Base-by-base conservation (phyloP, 2,113 vertebrate species). In the Tricholaema leucomelas region DNA sequence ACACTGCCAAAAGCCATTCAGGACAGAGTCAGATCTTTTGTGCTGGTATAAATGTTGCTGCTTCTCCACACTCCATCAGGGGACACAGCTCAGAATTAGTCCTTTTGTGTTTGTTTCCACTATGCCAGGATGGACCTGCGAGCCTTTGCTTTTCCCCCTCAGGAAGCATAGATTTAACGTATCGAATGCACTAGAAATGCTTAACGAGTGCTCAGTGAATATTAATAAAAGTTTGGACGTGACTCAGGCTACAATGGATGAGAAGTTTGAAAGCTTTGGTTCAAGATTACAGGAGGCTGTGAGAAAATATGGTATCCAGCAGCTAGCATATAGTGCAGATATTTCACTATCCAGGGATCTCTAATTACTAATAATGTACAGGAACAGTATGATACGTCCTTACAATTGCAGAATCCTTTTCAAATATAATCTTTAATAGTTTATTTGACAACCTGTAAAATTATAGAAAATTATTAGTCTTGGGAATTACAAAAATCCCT, bases 401-500 rank as follows among this genome's bases (percentile, higher is more conserved):
- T 97, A 97, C 97, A 97, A 97, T 97, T 97, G 97, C 97, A 97
- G 97, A 97, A 88, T 96, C 96, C 97, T 97, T 98, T 98, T 98
- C 97, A 98, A 98, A 98, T 97, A 98, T 98, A 98, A 98, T 98
- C 98, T 98, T 97, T 98, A 97, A 97, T 98, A 97, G 97, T 98
- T 98, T 98, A 98, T 98, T 98, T 98, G 97, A 98, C 98, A 98
- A 98, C 97, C 97, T 97, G 98, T 97, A 98, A 98, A 98, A 98
- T 98, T 98, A 98, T 91, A 98, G 98, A 97, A 98, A 98, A 98
- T 98, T 98, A 98, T 97, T 98, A 97, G 97, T 97, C 98, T 97
- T 96, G 97, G 97, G 98, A 98, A 98, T 98, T 98, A 98, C 93
- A 97, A 97, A 97, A 98, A 97, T 98, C 98, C 97, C 97, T 81